Conservation (phyloP, 2,113 vertebrate species). For the Calidris pygmaea region DNA sequence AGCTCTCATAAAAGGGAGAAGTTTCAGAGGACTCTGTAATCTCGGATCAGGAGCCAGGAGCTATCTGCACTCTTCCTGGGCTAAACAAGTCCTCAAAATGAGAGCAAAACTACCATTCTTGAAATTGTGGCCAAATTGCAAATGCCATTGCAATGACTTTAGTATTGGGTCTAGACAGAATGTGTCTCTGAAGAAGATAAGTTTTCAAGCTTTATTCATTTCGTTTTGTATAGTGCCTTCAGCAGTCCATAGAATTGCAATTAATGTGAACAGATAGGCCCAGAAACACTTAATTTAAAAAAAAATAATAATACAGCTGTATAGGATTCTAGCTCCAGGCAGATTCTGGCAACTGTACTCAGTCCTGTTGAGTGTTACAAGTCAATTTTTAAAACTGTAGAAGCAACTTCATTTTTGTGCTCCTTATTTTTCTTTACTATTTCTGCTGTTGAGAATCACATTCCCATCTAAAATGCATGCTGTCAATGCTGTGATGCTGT, state of each 20-base stretch:
- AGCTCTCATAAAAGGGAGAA: background rate
- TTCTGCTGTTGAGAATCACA: background rate
- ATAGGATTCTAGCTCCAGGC: background rate
- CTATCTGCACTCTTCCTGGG: background rate
- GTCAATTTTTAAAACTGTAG: background rate
- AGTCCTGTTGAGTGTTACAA: fast-evolving
- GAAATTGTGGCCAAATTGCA: background rate
- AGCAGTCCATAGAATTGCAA: background rate
- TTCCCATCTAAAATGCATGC: background rate
- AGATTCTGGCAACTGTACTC: background rate
- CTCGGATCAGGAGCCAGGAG: background rate
- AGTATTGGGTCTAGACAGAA: background rate
- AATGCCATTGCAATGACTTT: background rate
- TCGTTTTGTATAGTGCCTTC: background rate
- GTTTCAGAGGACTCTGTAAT: background rate
- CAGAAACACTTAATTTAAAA: background rate
- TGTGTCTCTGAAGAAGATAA: background rate
- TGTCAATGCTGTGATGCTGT: background rate
- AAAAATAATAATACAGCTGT: background rate
- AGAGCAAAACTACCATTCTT: background rate
- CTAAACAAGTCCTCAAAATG: background rate
- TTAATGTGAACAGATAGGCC: background rate
- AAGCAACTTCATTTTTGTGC: background rate
- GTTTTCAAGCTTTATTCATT: background rate
- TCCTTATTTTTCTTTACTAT: background rate